A percentile compares a stretch with the other conserved stretches of the same genome.
Evolutionary conservation across 2,113 vertebrate genomes (phyloP).

Genomic region (Phycodurus eques): DNA sequence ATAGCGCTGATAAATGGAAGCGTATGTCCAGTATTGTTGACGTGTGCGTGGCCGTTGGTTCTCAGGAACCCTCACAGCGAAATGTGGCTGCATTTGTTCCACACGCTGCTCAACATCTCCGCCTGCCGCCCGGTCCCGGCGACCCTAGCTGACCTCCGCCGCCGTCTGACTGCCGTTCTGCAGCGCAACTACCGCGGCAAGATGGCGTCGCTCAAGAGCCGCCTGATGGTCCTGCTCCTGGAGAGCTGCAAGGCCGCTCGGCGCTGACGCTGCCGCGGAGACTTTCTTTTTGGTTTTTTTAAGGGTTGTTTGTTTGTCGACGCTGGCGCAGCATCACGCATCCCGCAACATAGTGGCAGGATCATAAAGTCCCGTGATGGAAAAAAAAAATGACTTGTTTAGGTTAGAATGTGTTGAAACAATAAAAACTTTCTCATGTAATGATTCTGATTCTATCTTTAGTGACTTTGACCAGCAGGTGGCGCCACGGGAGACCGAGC

Average conservation of each 20-base stretch:
- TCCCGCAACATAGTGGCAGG: too few relatives aligned
- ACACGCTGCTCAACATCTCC: slow-evolving; percentile 82
- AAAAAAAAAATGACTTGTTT: too few relatives aligned
- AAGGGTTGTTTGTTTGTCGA: too few relatives aligned
- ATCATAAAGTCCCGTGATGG: too few relatives aligned
- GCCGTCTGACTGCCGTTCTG: slow-evolving; percentile 69
- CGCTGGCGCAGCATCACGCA: too few relatives aligned
- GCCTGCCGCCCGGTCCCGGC: slow-evolving; percentile 68
- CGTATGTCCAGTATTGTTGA: too few relatives aligned
- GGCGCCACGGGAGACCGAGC: background rate
- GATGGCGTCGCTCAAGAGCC: slow-evolving; percentile 77
- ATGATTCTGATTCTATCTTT: background rate
- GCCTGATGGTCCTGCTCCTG: slow-evolving; percentile 82
- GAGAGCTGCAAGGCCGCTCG: slow-evolving; percentile 69
- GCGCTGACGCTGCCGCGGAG: background rate
- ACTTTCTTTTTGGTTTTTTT: too few relatives aligned
- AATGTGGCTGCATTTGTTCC: slow-evolving; percentile 87
- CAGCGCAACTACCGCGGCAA: slow-evolving; percentile 76
- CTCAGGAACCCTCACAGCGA: slow-evolving; percentile 83
- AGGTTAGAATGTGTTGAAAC: too few relatives aligned
- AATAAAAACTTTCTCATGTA: too few relatives aligned
- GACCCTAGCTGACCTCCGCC: slow-evolving; percentile 67
- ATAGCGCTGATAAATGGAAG: too few relatives aligned
- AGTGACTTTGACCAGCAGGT: background rate
- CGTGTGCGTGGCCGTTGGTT: too few relatives aligned